phyloP scores from a whole-genome alignment of 1,140 invertebrate genomes.

The Wasmannia auropunctata region DNA sequence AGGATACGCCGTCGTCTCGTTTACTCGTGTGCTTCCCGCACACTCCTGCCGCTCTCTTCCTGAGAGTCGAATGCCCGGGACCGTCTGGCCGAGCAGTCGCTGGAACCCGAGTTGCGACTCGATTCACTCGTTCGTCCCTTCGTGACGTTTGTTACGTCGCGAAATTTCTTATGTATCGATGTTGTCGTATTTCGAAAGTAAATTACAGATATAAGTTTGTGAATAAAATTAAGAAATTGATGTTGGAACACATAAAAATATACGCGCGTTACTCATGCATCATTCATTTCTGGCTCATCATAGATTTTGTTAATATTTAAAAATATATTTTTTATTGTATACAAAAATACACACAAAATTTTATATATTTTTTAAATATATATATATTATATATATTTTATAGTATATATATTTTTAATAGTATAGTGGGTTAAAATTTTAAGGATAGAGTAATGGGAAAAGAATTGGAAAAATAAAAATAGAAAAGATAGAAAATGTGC shows the following conservation, averaged over 20 bases:
- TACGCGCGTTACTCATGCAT: not conserved
- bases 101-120: conserved; percentile 44
- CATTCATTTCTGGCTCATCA: not conserved
- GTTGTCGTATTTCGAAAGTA: not conserved
- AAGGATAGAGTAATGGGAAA: not conserved
- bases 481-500: not conserved
- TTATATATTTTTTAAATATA: too few relatives aligned
- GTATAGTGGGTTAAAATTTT: not conserved
- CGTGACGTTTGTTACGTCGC: not conserved
- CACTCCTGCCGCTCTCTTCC: conserved; percentile 32
- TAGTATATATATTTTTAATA: not conserved
- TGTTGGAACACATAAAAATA: not conserved
- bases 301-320: not conserved
- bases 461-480: not conserved
- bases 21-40: conserved; percentile 67
- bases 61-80: not conserved
- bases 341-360: not conserved
- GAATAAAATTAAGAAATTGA: not conserved
- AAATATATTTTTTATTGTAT: not conserved
- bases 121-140: conserved; percentile 39
- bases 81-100: not conserved
- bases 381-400: too few relatives aligned
- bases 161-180: not conserved
- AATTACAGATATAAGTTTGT: not conserved
- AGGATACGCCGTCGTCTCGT: conserved; percentile 76